Base-by-base conservation (phyloP, 2,888 invertebrate species). In the Stenchaetothrips biformis region DNA sequence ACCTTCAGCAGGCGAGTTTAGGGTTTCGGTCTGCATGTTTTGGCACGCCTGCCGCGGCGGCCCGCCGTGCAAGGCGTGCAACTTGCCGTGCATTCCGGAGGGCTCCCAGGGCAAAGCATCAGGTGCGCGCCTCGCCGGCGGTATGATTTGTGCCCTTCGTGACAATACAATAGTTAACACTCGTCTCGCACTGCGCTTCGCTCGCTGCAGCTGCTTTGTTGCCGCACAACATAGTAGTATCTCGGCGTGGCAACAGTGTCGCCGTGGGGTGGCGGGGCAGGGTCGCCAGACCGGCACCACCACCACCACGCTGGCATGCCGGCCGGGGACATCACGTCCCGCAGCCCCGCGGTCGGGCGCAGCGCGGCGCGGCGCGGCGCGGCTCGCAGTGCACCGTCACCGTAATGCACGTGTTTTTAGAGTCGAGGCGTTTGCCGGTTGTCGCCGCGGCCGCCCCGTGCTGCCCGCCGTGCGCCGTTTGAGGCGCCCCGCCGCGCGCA, bases 161-260 rank as follows among this genome's bases (percentile, higher is more conserved):
- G 67, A 74, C 67, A 74, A 25, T 74, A 74, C 67, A 74, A 74
- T 74, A 74, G 67, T 74, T 74, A 74, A 74, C 67, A 74, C 67
- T 74, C 67, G 67, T 59, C 59, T 59, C 59, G 67, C 37, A 37
- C 37, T 37, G 37, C 37, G 37, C 53, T 53, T 53, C 16, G 53
- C 53, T 53, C 37, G 37, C 37, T 2, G 37, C 37, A 37, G 37
- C 37, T 37, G 37, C 37, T 37, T 37, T 37, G 37, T 37, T 37
- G 37, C 37, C 37, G 37, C 37, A 37, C 37, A 37, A 37, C 37
- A 37, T 37, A 37, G 37, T 37, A 37, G 37, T 37, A 37, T 37
- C 37, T 1, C 37, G 37, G n/a, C n/a, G n/a, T n/a, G n/a, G n/a
- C 37, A 37, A 37, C 37, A 37, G 37, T 37, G 37, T 37, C 37